phyloP scores from a whole-genome alignment of 2,113 vertebrate species.

The Tympanuchus pallidicinctus region DNA sequence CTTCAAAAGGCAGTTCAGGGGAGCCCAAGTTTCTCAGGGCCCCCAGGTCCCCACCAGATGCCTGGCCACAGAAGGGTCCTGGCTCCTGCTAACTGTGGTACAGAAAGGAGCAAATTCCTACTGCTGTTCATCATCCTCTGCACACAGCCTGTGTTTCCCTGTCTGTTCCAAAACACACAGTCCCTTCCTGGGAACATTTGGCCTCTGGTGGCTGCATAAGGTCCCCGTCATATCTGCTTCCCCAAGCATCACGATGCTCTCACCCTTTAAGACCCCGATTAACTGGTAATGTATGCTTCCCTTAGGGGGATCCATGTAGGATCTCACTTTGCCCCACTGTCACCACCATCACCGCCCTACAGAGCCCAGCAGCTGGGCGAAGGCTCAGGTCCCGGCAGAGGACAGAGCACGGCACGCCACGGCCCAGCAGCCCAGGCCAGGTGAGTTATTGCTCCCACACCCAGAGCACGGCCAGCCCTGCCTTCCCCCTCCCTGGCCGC shows the following conservation, averaged over 20 bases:
- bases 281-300: too few species aligned
- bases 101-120: not conserved
- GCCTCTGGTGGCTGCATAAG: too few species aligned
- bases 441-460: not conserved
- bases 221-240: not conserved
- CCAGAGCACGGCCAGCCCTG: not conserved
- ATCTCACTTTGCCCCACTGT: not conserved
- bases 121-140: not conserved
- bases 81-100: accelerated
- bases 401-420: too few species aligned
- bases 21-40: not conserved
- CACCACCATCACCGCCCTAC: not conserved
- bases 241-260: not conserved
- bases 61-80: not conserved
- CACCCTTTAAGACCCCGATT: not conserved
- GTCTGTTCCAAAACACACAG: not conserved
- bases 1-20: not conserved
- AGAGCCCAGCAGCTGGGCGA: not conserved
- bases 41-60: accelerated
- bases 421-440: not conserved
- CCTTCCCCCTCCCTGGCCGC: not conserved
- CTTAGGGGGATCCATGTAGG: not conserved
- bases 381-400: not conserved
- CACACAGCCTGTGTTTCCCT: not conserved
- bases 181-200: accelerated